These are phyloP conservation scores for Sphaerophoria taeniata DNA, from an alignment of 2,888 invertebrate genomes.

Conservation along the genomic window DNA sequence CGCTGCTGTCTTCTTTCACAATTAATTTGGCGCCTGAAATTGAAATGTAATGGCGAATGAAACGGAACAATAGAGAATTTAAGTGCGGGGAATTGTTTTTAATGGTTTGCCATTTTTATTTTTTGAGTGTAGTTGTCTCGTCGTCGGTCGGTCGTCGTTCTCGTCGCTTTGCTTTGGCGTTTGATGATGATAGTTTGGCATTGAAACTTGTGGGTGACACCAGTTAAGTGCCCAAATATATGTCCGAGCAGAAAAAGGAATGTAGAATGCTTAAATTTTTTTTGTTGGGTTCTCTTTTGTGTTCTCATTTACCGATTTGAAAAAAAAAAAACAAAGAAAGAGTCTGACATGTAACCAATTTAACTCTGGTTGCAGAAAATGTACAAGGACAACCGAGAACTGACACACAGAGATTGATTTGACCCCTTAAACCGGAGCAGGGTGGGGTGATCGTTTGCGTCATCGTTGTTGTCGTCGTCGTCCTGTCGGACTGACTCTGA, in stretches of 20 bases:
- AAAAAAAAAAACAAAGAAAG: slow-evolving; percentile 11
- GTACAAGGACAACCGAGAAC: slow-evolving; percentile 41
- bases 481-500: too few relatives aligned
- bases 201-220: slow-evolving; percentile 61
- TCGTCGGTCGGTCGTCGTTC: too few relatives aligned
- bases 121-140: too few relatives aligned
- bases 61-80: slow-evolving; percentile 33
- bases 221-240: slow-evolving; percentile 48
- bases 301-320: not conserved
- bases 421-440: slow-evolving; percentile 20
- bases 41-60: slow-evolving; percentile 61
- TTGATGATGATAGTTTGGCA: slow-evolving; percentile 22
- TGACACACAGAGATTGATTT: slow-evolving; percentile 40
- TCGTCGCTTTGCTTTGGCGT: too few relatives aligned
- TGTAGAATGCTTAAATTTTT: slow-evolving; percentile 4
- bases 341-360: slow-evolving; percentile 18
- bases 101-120: slow-evolving; percentile 27
- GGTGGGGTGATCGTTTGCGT: not conserved
- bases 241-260: not conserved
- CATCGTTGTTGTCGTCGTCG: too few relatives aligned
- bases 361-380: slow-evolving; percentile 29
- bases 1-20: slow-evolving; percentile 41
- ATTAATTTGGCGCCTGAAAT: slow-evolving; percentile 73
- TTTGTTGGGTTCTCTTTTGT: not conserved
- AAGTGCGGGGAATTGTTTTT: slow-evolving; percentile 59